Base-by-base conservation (phyloP, 2,113 vertebrate species). In the Ramphastos sulfuratus region DNA sequence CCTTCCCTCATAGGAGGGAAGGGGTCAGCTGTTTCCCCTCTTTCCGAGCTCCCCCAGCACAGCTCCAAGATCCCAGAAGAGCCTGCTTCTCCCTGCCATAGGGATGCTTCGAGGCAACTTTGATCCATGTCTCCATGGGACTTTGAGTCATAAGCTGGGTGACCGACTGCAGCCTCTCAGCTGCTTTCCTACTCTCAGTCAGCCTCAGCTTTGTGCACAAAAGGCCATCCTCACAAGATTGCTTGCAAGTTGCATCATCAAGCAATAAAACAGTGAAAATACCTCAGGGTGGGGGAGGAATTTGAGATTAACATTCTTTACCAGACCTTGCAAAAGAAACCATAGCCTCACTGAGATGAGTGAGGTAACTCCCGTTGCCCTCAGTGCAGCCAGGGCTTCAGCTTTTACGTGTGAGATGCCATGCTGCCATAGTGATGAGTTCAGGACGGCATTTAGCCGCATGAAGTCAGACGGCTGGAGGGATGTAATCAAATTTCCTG, bases 201-300 rank as follows among this genome's bases (percentile, higher is more conserved):
- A 0, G 31, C 63, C 52, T 92, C 84, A 85, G 3, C 55, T 65
- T 54, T n/a, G 21, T 30, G 27, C 52, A 61, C 9, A 4, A 87
- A 80, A 80, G 44, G 19, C 77, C 21, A 15, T 69, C 73, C 27
- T 81, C 50, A 24, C 30, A 64, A n/a, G 50, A 85, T 90, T 94
- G 90, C 85, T 91, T 90, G 66, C 72, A 92, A 84, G 63, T 95
- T 78, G 66, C 82, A 12, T 91, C 76, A 93, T 10, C 39, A 61
- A 92, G 82, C 80, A 95, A 88, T 94, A 86, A 78, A 94, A 39
- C 35, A 69, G 72, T 87, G 92, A 91, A 91, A 95, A 96, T 93
- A 93, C 70, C 61, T 81, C 55, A 42, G 85, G 31, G 58, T 83
- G 65, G 87, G 73, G 86, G 73, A 91, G 66, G 77, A 95, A 95